Percentiles rank a stretch among this genome's conserved stretches.
phyloP scores from a whole-genome alignment of 2,113 vertebrate genomes.

The Brachionichthys hirsutus region DNA sequence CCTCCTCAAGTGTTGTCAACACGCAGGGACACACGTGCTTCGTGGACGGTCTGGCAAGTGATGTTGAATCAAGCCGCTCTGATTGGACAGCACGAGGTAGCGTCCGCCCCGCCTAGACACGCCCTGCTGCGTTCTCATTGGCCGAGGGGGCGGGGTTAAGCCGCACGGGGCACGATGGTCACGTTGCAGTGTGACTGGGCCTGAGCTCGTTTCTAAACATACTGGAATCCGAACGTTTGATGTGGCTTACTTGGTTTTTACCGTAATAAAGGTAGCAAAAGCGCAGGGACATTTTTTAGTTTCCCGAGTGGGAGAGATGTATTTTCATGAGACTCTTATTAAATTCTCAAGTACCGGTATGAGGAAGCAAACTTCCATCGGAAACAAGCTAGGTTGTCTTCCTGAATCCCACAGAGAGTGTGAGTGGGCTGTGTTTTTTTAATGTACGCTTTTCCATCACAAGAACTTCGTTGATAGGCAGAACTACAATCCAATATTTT shows the following conservation, averaged over 20 bases:
- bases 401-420: too few species aligned
- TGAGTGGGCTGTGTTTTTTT: too few species aligned
- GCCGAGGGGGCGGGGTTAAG: slow-evolving; percentile 32
- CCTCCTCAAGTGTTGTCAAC: slow-evolving; percentile 48
- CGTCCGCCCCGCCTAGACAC: slow-evolving; percentile 1
- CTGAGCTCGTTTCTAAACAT: slow-evolving; percentile 31
- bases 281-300: neutral
- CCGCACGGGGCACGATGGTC: slow-evolving; percentile 64
- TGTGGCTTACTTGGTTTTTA: neutral
- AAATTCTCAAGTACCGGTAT: too few species aligned
- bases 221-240: slow-evolving; percentile 25
- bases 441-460: too few species aligned
- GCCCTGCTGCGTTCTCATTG: slow-evolving; percentile 34
- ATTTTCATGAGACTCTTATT: too few species aligned
- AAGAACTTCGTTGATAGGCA: too few species aligned
- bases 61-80: neutral
- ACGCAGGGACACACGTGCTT: slow-evolving; percentile 72
- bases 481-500: too few species aligned
- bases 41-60: slow-evolving; percentile 16
- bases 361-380: too few species aligned
- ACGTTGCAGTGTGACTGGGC: slow-evolving; percentile 70
- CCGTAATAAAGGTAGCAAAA: slow-evolving; percentile 8
- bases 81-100: slow-evolving; percentile 32
- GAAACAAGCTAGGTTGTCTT: too few species aligned
- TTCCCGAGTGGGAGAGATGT: too few species aligned